Evolutionary conservation across 2,113 vertebrate species (phyloP).

Genomic region (Ammodytes dubius): DNA sequence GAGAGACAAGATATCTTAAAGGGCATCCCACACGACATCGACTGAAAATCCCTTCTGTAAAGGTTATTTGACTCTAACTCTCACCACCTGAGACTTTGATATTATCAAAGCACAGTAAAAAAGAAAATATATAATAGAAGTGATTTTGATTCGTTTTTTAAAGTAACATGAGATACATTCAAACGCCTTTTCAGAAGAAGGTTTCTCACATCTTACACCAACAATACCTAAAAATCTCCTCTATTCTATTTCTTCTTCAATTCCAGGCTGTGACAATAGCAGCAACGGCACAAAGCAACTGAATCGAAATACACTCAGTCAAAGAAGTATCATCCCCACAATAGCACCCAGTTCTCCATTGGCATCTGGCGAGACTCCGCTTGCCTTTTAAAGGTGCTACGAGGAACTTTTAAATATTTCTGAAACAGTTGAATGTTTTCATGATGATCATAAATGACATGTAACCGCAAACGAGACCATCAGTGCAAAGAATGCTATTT

Average conservation of each 20-base stretch:
- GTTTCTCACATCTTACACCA: neutral
- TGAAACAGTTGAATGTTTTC: too few species aligned
- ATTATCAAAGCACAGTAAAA: neutral
- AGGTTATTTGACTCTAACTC: conserved; percentile 42
- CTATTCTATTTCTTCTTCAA: conserved; percentile 19
- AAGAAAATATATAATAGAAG: neutral
- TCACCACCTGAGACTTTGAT: conserved; percentile 15
- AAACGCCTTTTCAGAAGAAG: neutral
- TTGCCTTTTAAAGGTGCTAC: too few species aligned
- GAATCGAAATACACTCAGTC: conserved; percentile 15
- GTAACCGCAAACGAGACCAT: too few species aligned
- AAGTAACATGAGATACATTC: neutral
- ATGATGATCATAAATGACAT: too few species aligned
- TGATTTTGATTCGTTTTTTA: neutral
- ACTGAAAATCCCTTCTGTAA: conserved; percentile 55
- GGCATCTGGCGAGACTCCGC: neutral
- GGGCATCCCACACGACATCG: conserved; percentile 64
- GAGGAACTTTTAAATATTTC: too few species aligned
- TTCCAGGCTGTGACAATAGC: conserved; percentile 12
- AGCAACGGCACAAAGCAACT: neutral
- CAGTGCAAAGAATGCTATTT: too few species aligned
- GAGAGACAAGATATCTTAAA: conserved; percentile 69
- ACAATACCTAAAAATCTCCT: neutral
- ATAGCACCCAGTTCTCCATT: neutral
- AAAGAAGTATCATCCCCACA: neutral